Conservation (phyloP, 2,888 invertebrate species). For the Reticulitermes lucifugus region DNA sequence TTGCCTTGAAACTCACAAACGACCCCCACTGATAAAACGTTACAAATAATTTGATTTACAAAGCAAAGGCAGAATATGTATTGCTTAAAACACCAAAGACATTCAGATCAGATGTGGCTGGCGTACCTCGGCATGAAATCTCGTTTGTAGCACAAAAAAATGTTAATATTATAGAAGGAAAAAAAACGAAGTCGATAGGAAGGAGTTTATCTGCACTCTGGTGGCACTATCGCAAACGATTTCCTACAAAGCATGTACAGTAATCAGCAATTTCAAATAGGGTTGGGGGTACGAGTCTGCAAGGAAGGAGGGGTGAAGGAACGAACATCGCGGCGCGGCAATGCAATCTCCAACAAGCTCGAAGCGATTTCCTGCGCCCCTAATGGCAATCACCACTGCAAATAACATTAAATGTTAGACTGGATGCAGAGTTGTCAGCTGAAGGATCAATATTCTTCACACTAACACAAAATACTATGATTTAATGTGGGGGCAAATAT, state of each 20-base stretch:
- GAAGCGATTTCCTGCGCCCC: conserved; percentile 49
- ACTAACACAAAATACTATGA: too few species aligned
- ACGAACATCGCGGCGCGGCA: neutral
- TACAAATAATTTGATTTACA: too few species aligned
- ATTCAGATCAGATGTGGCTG: too few species aligned
- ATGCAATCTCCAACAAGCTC: conserved; percentile 35
- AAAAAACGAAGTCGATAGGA: neutral
- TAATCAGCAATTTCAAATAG: conserved; percentile 28
- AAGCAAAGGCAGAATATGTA: too few species aligned
- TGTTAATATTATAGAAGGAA: neutral
- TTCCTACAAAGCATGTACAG: conserved; percentile 19
- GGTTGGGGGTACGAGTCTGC: neutral
- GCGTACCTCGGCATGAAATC: too few species aligned
- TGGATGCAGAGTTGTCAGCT: conserved; percentile 30
- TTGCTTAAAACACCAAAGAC: too few species aligned
- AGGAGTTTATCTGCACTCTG: conserved; percentile 1
- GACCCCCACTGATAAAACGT: too few species aligned
- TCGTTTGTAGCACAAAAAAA: too few species aligned
- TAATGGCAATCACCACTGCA: conserved; percentile 48
- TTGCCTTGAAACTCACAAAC: too few species aligned
- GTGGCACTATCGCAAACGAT: conserved; percentile 35
- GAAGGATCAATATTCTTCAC: neutral
- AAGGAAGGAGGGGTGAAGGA: conserved; percentile 1
- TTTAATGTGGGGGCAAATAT: too few species aligned
- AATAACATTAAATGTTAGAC: conserved; percentile 37